Evolutionary conservation across 2,888 invertebrate species (phyloP), one percentile per base, ranked within the genome.

Genomic region (Meiosimyza decipiens): DNA sequence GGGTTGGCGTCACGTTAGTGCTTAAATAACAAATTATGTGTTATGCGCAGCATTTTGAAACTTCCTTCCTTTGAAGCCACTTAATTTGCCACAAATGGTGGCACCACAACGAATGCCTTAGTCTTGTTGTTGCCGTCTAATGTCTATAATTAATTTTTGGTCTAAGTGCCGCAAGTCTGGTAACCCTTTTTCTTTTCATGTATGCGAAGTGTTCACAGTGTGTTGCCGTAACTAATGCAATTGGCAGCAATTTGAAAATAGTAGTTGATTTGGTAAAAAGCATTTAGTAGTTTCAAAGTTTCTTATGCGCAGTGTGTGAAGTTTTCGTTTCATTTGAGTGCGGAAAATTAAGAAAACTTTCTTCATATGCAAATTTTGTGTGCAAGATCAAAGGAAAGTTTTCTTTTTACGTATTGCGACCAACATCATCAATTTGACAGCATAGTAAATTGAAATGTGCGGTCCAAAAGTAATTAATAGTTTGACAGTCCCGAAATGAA

Each of bases 381-480:
- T 51, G 28, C 64, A 47, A 71, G 62, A 71, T 71, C 67, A 73
- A 73, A 71, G 66, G 7, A 55, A 65, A 52, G 12, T 22, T 50
- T n/a, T 11, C 69, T 33, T 60, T 51, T 50, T 15, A 40, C 47
- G 12, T 51, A 16, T 62, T 40, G 33, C 15, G 13, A 9, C 22
- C 9, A 47, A 7, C n/a, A 60, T 51, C 64, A 73, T 63, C 72
- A 74, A 75, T 77, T 75, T 77, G 77, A 77, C 77, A 77, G 76
- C 74, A 75, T 72, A 71, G 72, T 74, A 72, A 78, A 79, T 79
- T 77, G 77, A 78, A 76, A 77, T 73, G 75, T 78, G 78, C 72
- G 79, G 77, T 76, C 75, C 74, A 77, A 78, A 76, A 77, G 76
- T 77, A 79, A 78, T 79, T 79, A 78, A 77, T 78, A 79, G 76